Conservation (phyloP, 2,888 invertebrate species). For the Chrysopilus asiliformis region DNA sequence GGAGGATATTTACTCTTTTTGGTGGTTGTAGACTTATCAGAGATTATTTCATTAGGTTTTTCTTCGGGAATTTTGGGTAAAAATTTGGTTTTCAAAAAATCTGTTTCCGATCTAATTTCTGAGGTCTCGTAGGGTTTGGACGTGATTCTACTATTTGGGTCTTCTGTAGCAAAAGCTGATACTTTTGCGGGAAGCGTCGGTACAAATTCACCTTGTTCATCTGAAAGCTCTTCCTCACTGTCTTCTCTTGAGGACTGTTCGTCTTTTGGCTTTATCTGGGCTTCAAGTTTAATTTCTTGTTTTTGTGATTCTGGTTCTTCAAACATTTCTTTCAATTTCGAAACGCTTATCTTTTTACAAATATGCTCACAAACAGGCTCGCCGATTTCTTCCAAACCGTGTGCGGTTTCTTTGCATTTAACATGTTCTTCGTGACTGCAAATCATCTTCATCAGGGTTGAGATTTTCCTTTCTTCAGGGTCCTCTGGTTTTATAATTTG, state of each 20-base stretch:
- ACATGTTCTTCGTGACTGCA: background rate
- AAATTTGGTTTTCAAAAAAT: too few species aligned
- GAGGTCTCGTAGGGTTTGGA: background rate
- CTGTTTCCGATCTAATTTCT: background rate
- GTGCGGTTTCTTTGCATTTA: conserved; percentile 9
- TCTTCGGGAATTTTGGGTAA: background rate
- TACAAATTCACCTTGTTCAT: conserved; percentile 2
- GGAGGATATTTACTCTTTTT: background rate
- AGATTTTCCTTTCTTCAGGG: conserved; percentile 5
- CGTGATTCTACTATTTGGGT: conserved; percentile 5
- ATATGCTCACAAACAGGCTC: conserved; percentile 16
- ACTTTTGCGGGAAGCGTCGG: conserved; percentile 14
- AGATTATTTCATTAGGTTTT: background rate
- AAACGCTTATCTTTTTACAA: conserved; percentile 12
- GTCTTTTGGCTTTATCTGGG: background rate
- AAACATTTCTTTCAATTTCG: conserved; percentile 10
- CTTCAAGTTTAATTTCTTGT: too few species aligned
- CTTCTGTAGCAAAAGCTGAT: conserved; percentile 15
- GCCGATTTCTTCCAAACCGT: conserved; percentile 10
- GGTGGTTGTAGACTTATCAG: too few species aligned
- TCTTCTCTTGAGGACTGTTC: background rate
- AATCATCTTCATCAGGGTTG: conserved; percentile 5
- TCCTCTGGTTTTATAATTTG: conserved; percentile 10
- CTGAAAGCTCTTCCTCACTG: background rate
- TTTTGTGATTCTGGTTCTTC: conserved; percentile 18